Base-by-base conservation (phyloP, 2,888 invertebrate genomes). In the Microplitis manilae region DNA sequence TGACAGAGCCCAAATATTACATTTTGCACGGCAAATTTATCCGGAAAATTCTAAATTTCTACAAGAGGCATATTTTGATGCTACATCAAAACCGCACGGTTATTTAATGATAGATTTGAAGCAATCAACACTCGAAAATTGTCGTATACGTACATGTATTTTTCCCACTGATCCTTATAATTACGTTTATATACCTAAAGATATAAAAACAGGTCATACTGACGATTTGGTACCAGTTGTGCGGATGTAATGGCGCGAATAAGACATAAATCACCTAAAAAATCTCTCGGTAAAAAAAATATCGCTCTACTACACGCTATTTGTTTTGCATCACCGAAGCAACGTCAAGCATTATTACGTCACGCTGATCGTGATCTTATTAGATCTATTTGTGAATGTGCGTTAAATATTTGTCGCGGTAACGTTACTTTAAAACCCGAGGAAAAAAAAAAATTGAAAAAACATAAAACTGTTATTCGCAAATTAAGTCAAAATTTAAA, bases 11-110 rank as follows among this genome's bases (percentile, higher is more conserved):
- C 78, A 77, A n/a, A 79, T 80, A n/a, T 71, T 61, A 5, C 76
- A 76, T 75, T 73, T 80, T 7, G 75, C 79, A 2, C 40, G 80
- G 1, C 81, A 80, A 65, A 73, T 81, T 2, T 80, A 30, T 20
- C 79, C 83, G 0, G 74, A 81, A 70, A 69, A 79, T 15, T 74
- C 78, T 0, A 73, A 73, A 62, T 82, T 82, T 73, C 15, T 81
- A 13, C 75, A 79, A 67, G 79, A 83, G n/a, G 74, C 77, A 1
- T 81, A 79, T 75, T 73, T 75, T 6, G 78, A 81, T 67, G 80
- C 81, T 0, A 80, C 79, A 17, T 50, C 13, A 5, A 50, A 50
- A 50, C 13, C 50, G 2, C 50, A 50, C 9, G 50, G 50, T 0
- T 50, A 50, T 13, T 13, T 50, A 13, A 8, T 9, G 9, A 13